Conservation (phyloP, 53 echinoderm and acorn worm species). For the Arbacia lixula region DNA sequence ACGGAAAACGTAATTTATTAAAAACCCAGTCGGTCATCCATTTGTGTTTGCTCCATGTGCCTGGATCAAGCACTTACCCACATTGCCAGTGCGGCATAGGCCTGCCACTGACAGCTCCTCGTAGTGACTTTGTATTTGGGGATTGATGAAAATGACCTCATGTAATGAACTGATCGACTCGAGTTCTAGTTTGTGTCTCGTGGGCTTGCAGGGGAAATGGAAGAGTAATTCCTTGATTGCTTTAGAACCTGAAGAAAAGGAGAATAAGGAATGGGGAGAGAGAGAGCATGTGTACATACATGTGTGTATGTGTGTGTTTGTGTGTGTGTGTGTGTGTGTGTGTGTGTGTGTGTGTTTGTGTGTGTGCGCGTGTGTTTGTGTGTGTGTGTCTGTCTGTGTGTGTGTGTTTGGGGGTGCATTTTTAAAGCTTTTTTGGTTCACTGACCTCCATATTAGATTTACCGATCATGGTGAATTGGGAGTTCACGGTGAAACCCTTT, state of each 20-base stretch:
- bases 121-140: background rate
- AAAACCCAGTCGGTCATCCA: conserved; percentile 32
- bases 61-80: conserved; percentile 2
- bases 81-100: background rate
- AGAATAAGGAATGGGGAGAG: too few species aligned
- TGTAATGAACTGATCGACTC: conserved; percentile 7
- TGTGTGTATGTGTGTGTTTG: too few species aligned
- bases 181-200: background rate
- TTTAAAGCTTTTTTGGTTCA: too few species aligned
- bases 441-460: too few species aligned
- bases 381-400: too few species aligned
- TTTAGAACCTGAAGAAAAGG: conserved; percentile 1
- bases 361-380: too few species aligned
- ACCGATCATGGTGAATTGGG: too few species aligned
- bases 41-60: conserved; percentile 18
- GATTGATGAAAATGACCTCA: conserved; percentile 26
- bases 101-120: conserved; percentile 10
- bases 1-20: conserved; percentile 25
- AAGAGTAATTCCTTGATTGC: conserved; percentile 17
- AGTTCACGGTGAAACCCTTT: too few species aligned
- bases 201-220: conserved; percentile 17
- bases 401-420: too few species aligned
- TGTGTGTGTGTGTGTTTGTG: too few species aligned
- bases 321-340: too few species aligned
- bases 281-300: too few species aligned